A percentile compares a stretch with the other conserved stretches of the same genome.
Evolutionary conservation across 2,113 vertebrate species (phyloP).

Genomic region (Phasianus colchicus): DNA sequence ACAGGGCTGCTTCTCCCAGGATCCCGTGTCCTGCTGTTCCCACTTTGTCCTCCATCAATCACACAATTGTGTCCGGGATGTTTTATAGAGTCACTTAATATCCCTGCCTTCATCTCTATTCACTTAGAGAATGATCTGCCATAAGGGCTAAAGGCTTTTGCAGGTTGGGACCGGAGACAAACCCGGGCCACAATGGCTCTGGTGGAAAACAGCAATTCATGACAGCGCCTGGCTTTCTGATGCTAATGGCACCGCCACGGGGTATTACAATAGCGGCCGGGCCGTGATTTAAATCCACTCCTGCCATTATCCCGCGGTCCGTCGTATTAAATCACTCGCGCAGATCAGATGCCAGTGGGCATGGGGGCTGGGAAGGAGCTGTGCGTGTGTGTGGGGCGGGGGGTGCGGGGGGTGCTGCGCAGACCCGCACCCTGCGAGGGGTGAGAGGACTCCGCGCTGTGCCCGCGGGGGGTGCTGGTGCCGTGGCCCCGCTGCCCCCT

Average conservation of each 20-base stretch:
- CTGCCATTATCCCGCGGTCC: slow-evolving; percentile 56
- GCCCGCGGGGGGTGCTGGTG: fast-evolving
- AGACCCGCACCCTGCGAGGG: background rate
- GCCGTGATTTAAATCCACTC: slow-evolving; percentile 70
- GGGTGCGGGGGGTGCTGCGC: too few species aligned
- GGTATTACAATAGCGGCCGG: slow-evolving; percentile 56
- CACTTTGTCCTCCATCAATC: slow-evolving; percentile 99
- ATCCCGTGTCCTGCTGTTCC: slow-evolving; percentile 97
- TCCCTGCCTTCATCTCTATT: slow-evolving; percentile 98
- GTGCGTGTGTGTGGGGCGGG: too few species aligned
- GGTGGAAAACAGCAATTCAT: slow-evolving; percentile 69
- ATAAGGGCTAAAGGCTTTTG: slow-evolving; percentile 86
- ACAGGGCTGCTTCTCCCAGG: slow-evolving; percentile 90
- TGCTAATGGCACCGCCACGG: slow-evolving; percentile 78
- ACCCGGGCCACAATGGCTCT: slow-evolving; percentile 75
- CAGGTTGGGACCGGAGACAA: slow-evolving; percentile 81
- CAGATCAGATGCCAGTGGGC: slow-evolving; percentile 22
- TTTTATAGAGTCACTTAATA: slow-evolving; percentile 99
- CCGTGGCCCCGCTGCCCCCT: fast-evolving
- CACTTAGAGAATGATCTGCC: slow-evolving; percentile 94
- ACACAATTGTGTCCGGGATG: slow-evolving; percentile 98
- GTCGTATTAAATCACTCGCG: slow-evolving; percentile 67
- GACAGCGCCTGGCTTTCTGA: slow-evolving; percentile 77
- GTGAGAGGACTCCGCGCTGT: background rate
- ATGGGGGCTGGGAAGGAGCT: background rate